Conservation (phyloP, 2,888 invertebrate genomes). For the Calameuta filiformis region DNA sequence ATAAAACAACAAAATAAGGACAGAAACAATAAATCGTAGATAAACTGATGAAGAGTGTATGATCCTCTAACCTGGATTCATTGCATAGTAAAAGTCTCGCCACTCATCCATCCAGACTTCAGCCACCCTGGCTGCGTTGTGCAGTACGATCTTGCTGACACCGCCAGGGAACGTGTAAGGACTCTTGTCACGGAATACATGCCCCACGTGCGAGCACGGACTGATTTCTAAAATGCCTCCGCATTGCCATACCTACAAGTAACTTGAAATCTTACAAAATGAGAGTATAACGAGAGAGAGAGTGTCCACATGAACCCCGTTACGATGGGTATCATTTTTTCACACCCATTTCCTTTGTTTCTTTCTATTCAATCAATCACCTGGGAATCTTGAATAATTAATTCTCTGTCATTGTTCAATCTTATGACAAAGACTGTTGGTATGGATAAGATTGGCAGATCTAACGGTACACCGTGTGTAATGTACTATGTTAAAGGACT, state of each 20-base stretch:
- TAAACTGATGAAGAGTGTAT: slow-evolving; percentile 58
- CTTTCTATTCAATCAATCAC: neutral
- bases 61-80: slow-evolving; percentile 91
- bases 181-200: slow-evolving; percentile 97
- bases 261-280: slow-evolving; percentile 40
- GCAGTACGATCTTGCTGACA: slow-evolving; percentile 94
- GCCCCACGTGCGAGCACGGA: slow-evolving; percentile 96
- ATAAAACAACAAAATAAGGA: slow-evolving; percentile 62
- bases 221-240: slow-evolving; percentile 95
- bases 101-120: slow-evolving; percentile 99
- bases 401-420: neutral
- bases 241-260: slow-evolving; percentile 92
- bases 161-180: slow-evolving; percentile 99
- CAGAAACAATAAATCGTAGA: slow-evolving; percentile 66
- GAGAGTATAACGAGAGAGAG: neutral
- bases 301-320: neutral
- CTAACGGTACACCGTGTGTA: neutral
- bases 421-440: neutral
- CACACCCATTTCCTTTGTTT: neutral
- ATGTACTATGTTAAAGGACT: neutral
- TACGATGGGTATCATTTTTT: neutral
- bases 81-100: slow-evolving; percentile 99
- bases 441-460: neutral
- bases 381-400: neutral
- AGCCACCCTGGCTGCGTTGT: slow-evolving; percentile 98